These are phyloP conservation scores for Brachyistius frenatus DNA, from an alignment of 2,113 vertebrate genomes.

Conservation along the genomic window DNA sequence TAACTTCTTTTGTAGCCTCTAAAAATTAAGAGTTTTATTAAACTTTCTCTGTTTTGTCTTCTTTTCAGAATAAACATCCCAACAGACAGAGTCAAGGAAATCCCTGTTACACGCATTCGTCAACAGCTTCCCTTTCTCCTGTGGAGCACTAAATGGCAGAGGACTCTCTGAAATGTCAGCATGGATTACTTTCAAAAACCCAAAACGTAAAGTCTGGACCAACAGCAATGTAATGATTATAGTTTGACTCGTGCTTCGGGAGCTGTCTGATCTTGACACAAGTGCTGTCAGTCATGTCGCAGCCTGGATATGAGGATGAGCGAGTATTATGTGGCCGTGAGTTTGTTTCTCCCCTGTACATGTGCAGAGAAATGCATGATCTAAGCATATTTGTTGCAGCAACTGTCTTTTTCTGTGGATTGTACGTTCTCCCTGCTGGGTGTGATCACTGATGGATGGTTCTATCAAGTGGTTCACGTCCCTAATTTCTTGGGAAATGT, in stretches of 20 bases:
- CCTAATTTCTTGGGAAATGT: not conserved
- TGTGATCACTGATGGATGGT: conserved; percentile 12
- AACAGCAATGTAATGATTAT: not conserved
- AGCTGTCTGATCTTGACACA: conserved; percentile 19
- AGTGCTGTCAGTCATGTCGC: conserved; percentile 56
- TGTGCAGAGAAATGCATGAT: conserved; percentile 43
- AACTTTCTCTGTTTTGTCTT: not conserved
- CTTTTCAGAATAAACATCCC: conserved; percentile 40
- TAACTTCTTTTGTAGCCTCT: not conserved
- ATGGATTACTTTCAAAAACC: conserved; percentile 28
- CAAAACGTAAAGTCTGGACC: conserved; percentile 20
- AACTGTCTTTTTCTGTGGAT: conserved; percentile 17
- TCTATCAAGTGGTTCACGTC: not conserved
- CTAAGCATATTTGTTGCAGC: conserved; percentile 5
- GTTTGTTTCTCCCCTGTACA: conserved; percentile 26
- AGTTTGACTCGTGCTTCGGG: conserved; percentile 21
- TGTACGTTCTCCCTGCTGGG: conserved; percentile 6
- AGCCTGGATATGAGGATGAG: conserved; percentile 21
- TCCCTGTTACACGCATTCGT: conserved; percentile 5
- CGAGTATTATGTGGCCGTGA: conserved; percentile 27
- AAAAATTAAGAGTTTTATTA: not conserved
- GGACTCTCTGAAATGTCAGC: conserved; percentile 14
- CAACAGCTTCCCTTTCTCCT: conserved; percentile 29
- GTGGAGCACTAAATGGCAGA: not conserved
- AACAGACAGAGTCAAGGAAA: not conserved